Conservation (phyloP, 2,797 vertebrate genomes). For the Pachyuromys duprasi region DNA sequence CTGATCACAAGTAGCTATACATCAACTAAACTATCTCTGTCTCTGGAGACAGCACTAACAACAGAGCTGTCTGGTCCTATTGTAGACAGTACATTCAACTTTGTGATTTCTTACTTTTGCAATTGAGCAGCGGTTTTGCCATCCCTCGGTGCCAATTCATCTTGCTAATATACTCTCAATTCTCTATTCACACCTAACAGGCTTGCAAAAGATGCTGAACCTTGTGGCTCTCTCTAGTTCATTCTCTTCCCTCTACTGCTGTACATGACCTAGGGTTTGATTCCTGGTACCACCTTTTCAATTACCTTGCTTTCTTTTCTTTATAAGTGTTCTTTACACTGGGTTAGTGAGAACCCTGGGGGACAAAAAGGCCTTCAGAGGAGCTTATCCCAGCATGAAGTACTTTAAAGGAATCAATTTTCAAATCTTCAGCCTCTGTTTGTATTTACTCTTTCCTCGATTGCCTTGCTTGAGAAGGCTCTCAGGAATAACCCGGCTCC, state of each 20-base stretch:
- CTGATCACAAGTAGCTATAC: not conserved
- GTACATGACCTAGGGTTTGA: not conserved
- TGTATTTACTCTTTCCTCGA: constrained; percentile 37
- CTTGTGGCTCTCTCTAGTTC: not conserved
- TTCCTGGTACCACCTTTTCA: not conserved
- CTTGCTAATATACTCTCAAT: not conserved
- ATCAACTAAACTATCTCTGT: not conserved
- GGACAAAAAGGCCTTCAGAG: constrained; percentile 39
- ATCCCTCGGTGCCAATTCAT: not conserved
- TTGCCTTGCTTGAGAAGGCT: not conserved
- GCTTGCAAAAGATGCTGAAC: not conserved
- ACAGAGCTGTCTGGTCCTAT: not conserved
- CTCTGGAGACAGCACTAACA: not conserved
- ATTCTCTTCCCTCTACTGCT: not conserved
- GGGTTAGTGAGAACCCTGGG: constrained; percentile 1
- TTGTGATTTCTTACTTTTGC: not conserved
- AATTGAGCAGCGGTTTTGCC: not conserved
- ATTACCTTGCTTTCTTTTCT: constrained; percentile 15
- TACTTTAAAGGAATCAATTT: constrained; percentile 59
- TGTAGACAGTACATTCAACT: not conserved
- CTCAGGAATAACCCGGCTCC: constrained; percentile 10
- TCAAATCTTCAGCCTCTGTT: constrained; percentile 54
- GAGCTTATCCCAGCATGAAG: constrained; percentile 55
- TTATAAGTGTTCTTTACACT: constrained; percentile 19
- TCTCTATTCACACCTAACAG: not conserved